Evolutionary conservation across 2,888 invertebrate genomes (phyloP), one percentile per base, ranked within the genome.

Genomic region (Actias luna): DNA sequence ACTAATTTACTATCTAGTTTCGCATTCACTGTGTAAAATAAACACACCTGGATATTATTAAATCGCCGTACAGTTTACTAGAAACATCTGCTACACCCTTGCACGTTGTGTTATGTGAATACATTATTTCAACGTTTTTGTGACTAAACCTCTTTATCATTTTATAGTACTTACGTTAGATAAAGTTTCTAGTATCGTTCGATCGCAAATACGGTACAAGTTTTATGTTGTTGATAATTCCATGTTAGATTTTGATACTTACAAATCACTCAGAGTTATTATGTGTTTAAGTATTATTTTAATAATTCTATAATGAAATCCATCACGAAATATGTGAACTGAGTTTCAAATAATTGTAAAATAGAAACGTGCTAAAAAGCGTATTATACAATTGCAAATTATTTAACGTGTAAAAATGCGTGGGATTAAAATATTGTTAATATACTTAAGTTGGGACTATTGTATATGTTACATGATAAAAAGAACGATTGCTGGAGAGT

Each of bases 111-210:
- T 22, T 50, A 22, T 29, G 29, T 55, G 55, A 55, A 55, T 29
- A n/a, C 4, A 29, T 29, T 29, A n/a, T 55, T 7, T 29, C 29
- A 10, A n/a, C n/a, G 29, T 50, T 0, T 50, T 25, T n/a, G 5
- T 55, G n/a, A 29, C n/a, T n/a, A 55, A 55, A 1, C 29, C 55
- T 27, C 55, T 29, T n/a, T 55, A 55, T 55, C 55, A 55, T 55
- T 52, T 55, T 55, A 50, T 22, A 29, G 55, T 55, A 29, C 52
- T 27, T 42, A 25, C 12, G 52, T 27, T 52, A 52, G 52, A 52
- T 52, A 52, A 52, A 52, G 52, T 52, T 27, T 52, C 52, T 5
- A 27, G 52, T 52, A 52, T 52, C 25, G 27, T 29, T 55, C 29
- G 29, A 55, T 55, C 29, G 29, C 16, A 16, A 14, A 18, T 27